Percentiles rank a stretch among this genome's conserved stretches.
phyloP scores from a whole-genome alignment of 1,140 invertebrate species.

The Sitobion miscanthi region DNA sequence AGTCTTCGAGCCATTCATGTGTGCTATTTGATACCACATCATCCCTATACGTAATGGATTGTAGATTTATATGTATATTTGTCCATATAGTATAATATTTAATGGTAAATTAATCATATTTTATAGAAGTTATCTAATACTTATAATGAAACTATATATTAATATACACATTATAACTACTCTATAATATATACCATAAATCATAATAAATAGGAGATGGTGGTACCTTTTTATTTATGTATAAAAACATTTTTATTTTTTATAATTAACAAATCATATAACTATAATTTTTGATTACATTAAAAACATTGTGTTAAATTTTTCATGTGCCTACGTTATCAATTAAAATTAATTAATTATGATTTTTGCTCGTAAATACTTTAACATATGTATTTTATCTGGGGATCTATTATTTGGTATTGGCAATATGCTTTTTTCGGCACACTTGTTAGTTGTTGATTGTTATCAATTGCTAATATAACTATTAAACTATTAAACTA shows the following conservation, averaged over 20 bases:
- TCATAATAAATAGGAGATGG: no score
- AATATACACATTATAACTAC: not conserved
- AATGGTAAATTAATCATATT: not conserved
- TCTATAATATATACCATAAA: no score
- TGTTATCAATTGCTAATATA: not conserved
- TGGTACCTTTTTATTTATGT: no score
- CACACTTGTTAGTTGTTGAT: not conserved
- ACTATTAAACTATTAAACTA: no score
- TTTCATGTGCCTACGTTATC: not conserved
- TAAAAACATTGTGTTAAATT: not conserved
- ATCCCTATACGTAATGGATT: slow-evolving; percentile 9
- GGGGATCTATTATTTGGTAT: not conserved
- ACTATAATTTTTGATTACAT: not conserved
- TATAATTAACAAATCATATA: not conserved
- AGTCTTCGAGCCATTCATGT: slow-evolving; percentile 24
- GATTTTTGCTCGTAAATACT: not conserved
- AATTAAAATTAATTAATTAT: not conserved
- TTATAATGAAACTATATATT: not conserved
- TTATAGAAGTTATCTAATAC: not conserved
- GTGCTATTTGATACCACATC: not conserved
- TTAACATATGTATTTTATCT: not conserved
- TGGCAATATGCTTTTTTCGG: not conserved
- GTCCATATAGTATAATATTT: not conserved
- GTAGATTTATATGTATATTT: not conserved
- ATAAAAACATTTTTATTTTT: no score